Conservation (phyloP, 2,888 invertebrate species). For the Halictus quadricinctus region DNA sequence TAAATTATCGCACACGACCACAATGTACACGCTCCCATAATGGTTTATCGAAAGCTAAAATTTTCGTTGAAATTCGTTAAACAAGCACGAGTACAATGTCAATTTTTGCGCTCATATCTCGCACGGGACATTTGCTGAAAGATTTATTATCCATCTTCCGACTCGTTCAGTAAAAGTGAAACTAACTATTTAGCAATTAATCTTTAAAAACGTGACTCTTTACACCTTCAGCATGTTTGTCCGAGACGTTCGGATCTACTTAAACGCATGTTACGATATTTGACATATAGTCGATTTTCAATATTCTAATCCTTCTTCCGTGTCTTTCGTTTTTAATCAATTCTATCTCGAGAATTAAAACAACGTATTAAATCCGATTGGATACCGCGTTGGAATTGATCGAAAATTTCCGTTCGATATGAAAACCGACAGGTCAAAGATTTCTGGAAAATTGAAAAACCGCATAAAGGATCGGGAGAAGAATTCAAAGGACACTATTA, state of each 20-base stretch:
- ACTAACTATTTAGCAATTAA: background rate
- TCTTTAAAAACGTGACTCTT: background rate
- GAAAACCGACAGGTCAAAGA: conserved; percentile 2
- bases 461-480: background rate
- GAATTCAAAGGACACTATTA: conserved; percentile 43
- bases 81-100: background rate
- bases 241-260: background rate
- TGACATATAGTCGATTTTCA: background rate
- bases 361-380: background rate
- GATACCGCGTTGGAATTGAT: background rate
- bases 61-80: background rate
- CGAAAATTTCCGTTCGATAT: conserved; percentile 20
- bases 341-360: background rate
- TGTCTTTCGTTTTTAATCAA: background rate
- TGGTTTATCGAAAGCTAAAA: background rate
- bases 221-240: background rate
- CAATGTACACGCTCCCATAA: background rate
- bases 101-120: background rate
- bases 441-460: conserved; percentile 41
- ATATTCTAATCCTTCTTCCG: background rate
- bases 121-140: background rate
- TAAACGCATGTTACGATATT: background rate
- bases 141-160: background rate
- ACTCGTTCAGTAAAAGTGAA: background rate
- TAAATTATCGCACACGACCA: background rate